Conservation (phyloP, 1,140 invertebrate species). For the Sminthurides bifidus region DNA sequence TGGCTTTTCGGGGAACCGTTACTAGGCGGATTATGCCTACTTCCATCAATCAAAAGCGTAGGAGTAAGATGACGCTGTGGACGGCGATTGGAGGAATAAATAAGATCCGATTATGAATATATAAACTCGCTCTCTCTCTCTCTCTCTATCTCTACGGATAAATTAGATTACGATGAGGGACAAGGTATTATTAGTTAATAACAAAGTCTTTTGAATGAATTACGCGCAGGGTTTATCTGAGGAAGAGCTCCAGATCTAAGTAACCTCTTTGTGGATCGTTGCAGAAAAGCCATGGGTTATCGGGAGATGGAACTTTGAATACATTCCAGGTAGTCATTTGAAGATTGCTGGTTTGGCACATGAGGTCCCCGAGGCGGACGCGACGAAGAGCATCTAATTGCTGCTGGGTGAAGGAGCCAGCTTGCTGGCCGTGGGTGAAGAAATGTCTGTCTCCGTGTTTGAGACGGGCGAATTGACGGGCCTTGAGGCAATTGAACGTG, state of each 20-base stretch:
- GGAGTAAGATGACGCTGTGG: too few species aligned
- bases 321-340: conserved; percentile 38
- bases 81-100: too few species aligned
- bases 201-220: too few species aligned
- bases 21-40: too few species aligned
- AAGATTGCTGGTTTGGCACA: conserved; percentile 45
- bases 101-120: too few species aligned
- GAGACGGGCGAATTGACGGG: conserved; percentile 38
- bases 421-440: conserved; percentile 45
- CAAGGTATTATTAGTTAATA: too few species aligned
- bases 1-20: too few species aligned
- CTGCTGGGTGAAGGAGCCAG: conserved; percentile 40
- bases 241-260: conserved; percentile 22
- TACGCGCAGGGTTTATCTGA: conserved; percentile 6
- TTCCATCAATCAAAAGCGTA: too few species aligned
- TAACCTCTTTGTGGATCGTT: conserved; percentile 21
- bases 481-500: conserved; percentile 40
- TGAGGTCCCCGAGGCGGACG: conserved; percentile 42
- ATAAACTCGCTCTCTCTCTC: too few species aligned
- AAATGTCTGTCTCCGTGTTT: conserved; percentile 42
- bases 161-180: too few species aligned
- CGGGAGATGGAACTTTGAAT: conserved; percentile 37
- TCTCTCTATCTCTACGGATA: too few species aligned
- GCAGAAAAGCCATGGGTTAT: conserved; percentile 18
- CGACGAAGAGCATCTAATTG: conserved; percentile 49